A percentile compares a stretch with the other conserved stretches of the same genome.
Evolutionary conservation across 2,888 invertebrate genomes (phyloP).

Genomic region (Hydroisotoma schaefferi): DNA sequence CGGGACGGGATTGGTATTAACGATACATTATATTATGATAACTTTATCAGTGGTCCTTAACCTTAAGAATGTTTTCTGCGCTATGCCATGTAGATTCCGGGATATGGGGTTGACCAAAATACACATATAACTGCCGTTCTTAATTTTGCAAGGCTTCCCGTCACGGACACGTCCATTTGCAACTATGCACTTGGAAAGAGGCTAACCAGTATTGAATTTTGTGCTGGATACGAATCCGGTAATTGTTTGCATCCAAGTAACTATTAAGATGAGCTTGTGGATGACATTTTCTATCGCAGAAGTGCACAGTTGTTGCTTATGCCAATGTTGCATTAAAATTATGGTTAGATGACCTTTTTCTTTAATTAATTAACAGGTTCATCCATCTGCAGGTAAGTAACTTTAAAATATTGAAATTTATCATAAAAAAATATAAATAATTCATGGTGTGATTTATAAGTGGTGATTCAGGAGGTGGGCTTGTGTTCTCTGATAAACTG

Average conservation of each 20-base stretch:
- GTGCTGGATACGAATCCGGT: constrained; percentile 36
- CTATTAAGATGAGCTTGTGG: background rate
- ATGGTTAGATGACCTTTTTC: background rate
- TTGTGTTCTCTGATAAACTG: constrained; percentile 32
- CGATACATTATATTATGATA: background rate
- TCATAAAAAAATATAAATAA: background rate
- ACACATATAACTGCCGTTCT: constrained; percentile 22
- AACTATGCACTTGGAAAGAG: constrained; percentile 34
- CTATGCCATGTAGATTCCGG: constrained; percentile 31
- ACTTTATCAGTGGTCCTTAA: background rate
- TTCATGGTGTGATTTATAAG: background rate
- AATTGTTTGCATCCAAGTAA: background rate
- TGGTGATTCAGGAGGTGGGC: constrained; percentile 29
- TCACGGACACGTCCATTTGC: constrained; percentile 26
- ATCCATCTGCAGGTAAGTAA: constrained; percentile 29
- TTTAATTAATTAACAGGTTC: constrained; percentile 14
- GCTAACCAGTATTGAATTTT: constrained; percentile 37
- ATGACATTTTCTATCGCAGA: too few species aligned
- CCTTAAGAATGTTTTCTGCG: too few species aligned
- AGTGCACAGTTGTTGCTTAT: too few species aligned
- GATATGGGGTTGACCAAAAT: constrained; percentile 37
- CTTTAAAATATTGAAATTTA: background rate
- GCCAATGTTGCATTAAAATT: background rate
- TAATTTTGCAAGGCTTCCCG: constrained; percentile 34
- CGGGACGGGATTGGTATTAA: constrained; percentile 34